Evolutionary conservation across 2,888 invertebrate genomes (phyloP).

Genomic region (Clepsis dumicolana): DNA sequence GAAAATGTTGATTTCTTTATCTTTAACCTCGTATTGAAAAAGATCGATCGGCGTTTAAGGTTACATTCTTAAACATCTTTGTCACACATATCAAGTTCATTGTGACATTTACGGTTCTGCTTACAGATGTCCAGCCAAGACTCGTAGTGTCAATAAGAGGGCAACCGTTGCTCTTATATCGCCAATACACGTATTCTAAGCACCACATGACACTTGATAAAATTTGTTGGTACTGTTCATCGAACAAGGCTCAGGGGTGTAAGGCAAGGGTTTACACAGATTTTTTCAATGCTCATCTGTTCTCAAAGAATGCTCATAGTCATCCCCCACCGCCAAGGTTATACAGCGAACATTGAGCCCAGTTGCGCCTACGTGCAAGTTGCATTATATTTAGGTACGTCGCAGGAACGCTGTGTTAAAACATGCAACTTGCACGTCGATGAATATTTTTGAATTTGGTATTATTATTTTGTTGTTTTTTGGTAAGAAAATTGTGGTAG

Average conservation of each 20-base stretch:
- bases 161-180: conserved; percentile 36
- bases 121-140: conserved; percentile 15
- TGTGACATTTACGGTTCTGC: not conserved
- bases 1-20: not conserved
- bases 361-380: no score
- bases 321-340: conserved; percentile 21
- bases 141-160: conserved; percentile 42
- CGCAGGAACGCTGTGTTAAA: no score
- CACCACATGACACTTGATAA: conserved; percentile 44
- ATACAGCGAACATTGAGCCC: no score
- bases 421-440: no score
- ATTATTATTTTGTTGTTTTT: no score
- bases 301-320: conserved; percentile 42
- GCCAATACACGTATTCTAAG: conserved; percentile 48
- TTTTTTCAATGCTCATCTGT: conserved; percentile 42
- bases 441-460: no score
- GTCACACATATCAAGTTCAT: not conserved
- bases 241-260: conserved; percentile 42
- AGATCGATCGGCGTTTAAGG: not conserved
- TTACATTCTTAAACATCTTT: not conserved
- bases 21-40: not conserved
- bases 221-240: conserved; percentile 53
- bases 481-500: not conserved
- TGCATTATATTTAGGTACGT: no score
- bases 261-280: conserved; percentile 50